Evolutionary conservation across 2,113 vertebrate genomes (phyloP), one percentile per base, ranked within the genome.

Genomic region (Ameiurus melas): DNA sequence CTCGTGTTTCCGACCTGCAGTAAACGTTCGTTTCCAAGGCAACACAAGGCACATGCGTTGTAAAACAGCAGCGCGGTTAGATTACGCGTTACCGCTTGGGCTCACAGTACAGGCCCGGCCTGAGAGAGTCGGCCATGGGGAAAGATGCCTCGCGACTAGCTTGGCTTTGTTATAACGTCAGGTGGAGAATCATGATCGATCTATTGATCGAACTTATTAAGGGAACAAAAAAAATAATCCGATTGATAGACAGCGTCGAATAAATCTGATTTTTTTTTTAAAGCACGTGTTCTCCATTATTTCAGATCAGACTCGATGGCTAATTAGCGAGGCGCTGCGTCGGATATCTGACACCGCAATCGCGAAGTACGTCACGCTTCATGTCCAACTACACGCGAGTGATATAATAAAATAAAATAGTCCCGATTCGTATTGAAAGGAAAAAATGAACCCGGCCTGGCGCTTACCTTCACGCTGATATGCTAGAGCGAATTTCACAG

Each of bases 271-370:
- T 8, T 16, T 5, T 66, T 20, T 43, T 77, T 43, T 75, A 13
- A 55, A 82, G 60, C 89, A 88, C 85, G 90, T 85, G 85, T 12
- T 64, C 87, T 7, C 75, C 43, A 77, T 66, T 89, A 85, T 60
- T 83, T 55, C 55, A 51, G 17, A 62, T 68, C n/a, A 82, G 30
- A 57, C 33, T 20, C 13, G 4, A 36, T n/a, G 7, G 43, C 25
- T 86, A 71, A 36, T 70, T 2, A 55, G 75, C 19, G 13, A 55
- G 30, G 33, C n/a, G 17, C n/a, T 81, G 17, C 53, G 8, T 12
- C 55, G 79, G 79, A 20, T 58, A 36, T 9, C 8, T 1, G 58
- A 81, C 55, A 20, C 19, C n/a, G n/a, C n/a, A 22, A 22, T 19
- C 3, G n/a, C n/a, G 7, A 39, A 25, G 4, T 60, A 82, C 57